Conservation (phyloP, 2,113 vertebrate genomes). For the Pionites leucogaster region DNA sequence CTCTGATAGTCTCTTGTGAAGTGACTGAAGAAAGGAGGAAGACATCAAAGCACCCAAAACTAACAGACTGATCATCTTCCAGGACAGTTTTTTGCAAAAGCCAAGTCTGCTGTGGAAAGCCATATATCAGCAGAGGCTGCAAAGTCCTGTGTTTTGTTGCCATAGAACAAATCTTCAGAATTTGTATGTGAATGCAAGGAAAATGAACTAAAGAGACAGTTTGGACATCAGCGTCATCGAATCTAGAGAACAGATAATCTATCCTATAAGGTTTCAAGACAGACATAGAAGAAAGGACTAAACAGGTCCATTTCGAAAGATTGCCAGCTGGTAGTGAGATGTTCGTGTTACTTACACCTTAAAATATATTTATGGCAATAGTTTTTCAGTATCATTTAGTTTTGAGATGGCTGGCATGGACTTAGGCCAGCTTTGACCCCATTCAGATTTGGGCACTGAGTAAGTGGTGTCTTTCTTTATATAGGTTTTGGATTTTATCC, state of each 20-base stretch:
- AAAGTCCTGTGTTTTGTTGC: constrained; percentile 1
- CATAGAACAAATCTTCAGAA: background rate
- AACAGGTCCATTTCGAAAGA: background rate
- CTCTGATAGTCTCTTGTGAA: background rate
- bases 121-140: background rate
- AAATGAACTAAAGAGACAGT: background rate
- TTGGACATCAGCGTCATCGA: background rate
- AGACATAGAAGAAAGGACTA: background rate
- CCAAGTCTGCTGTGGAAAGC: background rate
- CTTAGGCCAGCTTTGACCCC: background rate
- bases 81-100: background rate
- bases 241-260: background rate
- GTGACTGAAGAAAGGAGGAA: background rate
- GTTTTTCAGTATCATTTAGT: background rate
- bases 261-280: background rate
- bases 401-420: background rate
- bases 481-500: background rate
- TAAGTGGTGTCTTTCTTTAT: background rate
- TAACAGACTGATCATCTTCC: constrained; percentile 8
- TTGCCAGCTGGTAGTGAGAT: background rate
- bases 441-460: background rate
- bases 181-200: background rate
- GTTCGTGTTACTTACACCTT: background rate
- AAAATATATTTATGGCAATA: background rate
- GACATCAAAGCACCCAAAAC: constrained; percentile 1